Conservation (phyloP, 2,888 invertebrate species). For the Thymelicus lineola region DNA sequence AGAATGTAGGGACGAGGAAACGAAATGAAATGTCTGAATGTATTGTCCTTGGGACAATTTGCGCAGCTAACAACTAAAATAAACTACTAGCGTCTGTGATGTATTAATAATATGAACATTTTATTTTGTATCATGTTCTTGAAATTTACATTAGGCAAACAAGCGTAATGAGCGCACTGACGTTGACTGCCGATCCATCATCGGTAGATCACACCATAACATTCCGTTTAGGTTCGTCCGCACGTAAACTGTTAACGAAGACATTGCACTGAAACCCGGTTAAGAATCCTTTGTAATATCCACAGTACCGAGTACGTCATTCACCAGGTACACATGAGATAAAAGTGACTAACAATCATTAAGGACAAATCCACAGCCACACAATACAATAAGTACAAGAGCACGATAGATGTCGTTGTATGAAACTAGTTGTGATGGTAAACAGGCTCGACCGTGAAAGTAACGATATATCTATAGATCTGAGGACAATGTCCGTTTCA, state of each 20-base stretch:
- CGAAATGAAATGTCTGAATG: constrained; percentile 21
- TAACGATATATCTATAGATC: not conserved
- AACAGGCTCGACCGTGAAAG: not conserved
- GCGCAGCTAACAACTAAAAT: constrained; percentile 16
- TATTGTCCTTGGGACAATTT: constrained; percentile 21
- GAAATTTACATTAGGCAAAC: constrained; percentile 9
- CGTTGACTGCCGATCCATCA: constrained; percentile 20
- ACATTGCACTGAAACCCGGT: not conserved
- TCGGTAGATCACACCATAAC: constrained; percentile 6
- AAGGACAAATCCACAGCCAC: constrained; percentile 7
- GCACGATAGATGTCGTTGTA: not conserved
- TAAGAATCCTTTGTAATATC: not conserved
- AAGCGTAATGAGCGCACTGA: not conserved
- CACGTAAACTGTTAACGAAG: not conserved
- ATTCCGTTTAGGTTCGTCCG: constrained; percentile 7
- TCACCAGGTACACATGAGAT: not conserved
- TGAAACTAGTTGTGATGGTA: not conserved
- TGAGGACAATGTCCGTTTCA: no score
- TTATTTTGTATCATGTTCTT: constrained; percentile 3
- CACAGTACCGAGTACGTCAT: not conserved
- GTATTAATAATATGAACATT: constrained; percentile 8
- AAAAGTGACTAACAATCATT: constrained; percentile 2
- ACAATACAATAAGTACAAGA: constrained; percentile 1
- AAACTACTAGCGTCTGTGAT: constrained; percentile 16
- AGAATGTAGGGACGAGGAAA: constrained; percentile 15